A percentile compares a stretch with the other conserved stretches of the same genome.
phyloP scores from a whole-genome alignment of 2,113 vertebrate species.

The Micronisus gabar region DNA sequence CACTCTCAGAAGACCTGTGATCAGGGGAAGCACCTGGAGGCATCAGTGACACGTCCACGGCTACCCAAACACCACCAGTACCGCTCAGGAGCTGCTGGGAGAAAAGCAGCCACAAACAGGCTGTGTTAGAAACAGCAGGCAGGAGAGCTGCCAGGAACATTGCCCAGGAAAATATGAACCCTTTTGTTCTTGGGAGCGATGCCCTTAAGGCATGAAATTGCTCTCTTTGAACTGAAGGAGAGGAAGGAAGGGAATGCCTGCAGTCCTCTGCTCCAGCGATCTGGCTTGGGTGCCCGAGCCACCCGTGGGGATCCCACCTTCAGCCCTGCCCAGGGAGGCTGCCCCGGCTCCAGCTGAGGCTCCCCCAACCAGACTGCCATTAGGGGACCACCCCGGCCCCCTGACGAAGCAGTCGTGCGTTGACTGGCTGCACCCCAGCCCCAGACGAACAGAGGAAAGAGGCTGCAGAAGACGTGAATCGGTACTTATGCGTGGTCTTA shows the following conservation, averaged over 20 bases:
- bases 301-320: neutral
- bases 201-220: neutral
- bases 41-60: neutral
- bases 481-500: accelerated
- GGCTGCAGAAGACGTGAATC: accelerated
- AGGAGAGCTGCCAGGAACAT: neutral
- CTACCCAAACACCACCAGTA: neutral
- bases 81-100: neutral
- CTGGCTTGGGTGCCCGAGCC: accelerated
- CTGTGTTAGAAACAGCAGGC: neutral
- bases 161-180: neutral
- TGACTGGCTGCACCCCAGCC: neutral
- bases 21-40: neutral
- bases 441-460: neutral
- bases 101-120: neutral
- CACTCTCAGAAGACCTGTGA: neutral
- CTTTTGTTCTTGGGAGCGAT: neutral
- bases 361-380: neutral
- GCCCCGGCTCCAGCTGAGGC: neutral
- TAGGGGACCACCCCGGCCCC: too few species aligned
- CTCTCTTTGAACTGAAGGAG: neutral
- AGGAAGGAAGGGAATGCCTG: neutral
- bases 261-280: accelerated
- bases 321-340: neutral
- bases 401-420: accelerated